phyloP scores from a whole-genome alignment of 2,113 vertebrate genomes.

The Ammodytes dubius region DNA sequence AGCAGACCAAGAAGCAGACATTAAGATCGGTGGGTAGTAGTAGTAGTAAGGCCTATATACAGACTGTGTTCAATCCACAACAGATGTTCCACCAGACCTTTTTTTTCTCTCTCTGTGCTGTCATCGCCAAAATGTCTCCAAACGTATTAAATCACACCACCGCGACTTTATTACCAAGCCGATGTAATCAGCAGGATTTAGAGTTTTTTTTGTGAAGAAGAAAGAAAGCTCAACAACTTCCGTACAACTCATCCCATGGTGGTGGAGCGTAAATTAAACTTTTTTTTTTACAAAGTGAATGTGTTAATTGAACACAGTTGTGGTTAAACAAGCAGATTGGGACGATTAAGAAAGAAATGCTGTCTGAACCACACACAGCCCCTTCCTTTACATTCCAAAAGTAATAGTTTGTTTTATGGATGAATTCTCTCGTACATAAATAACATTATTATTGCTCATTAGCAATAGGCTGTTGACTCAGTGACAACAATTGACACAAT shows the following conservation, averaged over 20 bases:
- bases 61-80: conserved; percentile 23
- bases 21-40: conserved; percentile 90
- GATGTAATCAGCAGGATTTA: conserved; percentile 53
- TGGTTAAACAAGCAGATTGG: too few species aligned
- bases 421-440: too few species aligned
- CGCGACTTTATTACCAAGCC: conserved; percentile 41
- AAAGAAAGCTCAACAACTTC: conserved; percentile 54
- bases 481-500: too few species aligned
- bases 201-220: conserved; percentile 44
- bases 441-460: too few species aligned
- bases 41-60: too few species aligned
- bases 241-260: conserved; percentile 44
- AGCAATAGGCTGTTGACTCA: too few species aligned
- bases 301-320: too few species aligned
- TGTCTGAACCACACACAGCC: too few species aligned
- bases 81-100: conserved; percentile 52
- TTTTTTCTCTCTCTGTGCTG: conserved; percentile 50
- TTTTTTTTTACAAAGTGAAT: neutral
- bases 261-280: conserved; percentile 37
- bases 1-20: conserved; percentile 86
- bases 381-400: too few species aligned
- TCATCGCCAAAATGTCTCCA: conserved; percentile 38
- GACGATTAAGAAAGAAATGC: too few species aligned
- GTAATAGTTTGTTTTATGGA: too few species aligned
- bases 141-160: conserved; percentile 44